Conservation (phyloP, 2,797 vertebrate genomes). For the Harpagifer antarcticus region DNA sequence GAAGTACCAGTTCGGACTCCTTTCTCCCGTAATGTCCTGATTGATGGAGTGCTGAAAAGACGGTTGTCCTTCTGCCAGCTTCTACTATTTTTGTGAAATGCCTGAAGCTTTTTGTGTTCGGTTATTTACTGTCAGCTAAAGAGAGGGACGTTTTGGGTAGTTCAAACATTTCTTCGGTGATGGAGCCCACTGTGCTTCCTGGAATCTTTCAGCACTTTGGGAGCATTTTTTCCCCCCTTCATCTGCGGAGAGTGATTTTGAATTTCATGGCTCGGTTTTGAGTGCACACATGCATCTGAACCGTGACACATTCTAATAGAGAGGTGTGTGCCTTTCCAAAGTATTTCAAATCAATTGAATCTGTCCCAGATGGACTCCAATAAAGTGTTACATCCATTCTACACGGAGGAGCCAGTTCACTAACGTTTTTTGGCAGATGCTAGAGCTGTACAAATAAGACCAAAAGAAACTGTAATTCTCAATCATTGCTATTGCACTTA, state of each 20-base stretch:
- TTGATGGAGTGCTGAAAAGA: conserved; percentile 49
- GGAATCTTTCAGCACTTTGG: conserved; percentile 28
- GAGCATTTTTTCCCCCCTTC: conserved; percentile 18
- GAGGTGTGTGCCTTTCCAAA: conserved; percentile 20
- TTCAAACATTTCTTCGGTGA: conserved; percentile 42
- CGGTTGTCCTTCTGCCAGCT: conserved; percentile 34
- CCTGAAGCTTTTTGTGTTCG: conserved; percentile 43
- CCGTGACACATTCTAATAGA: conserved; percentile 30
- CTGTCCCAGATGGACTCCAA: conserved; percentile 25
- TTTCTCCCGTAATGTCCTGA: conserved; percentile 44
- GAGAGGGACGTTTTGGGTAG: conserved; percentile 25
- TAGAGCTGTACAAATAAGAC: too few relatives aligned
- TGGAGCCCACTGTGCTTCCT: conserved; percentile 30
- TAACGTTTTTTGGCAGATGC: neutral
- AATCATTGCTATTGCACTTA: neutral
- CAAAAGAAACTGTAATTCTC: too few relatives aligned
- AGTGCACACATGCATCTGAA: conserved; percentile 41
- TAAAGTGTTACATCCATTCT: conserved; percentile 28
- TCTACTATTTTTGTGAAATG: conserved; percentile 40
- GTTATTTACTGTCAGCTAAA: conserved; percentile 52
- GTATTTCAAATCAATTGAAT: conserved; percentile 43
- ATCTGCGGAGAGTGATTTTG: conserved; percentile 30
- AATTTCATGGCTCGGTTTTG: conserved; percentile 45
- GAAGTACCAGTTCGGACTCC: conserved; percentile 40
- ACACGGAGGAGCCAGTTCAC: neutral